Evolutionary conservation across 2,797 vertebrate genomes (phyloP).

Genomic region (Pipistrellus pygmaeus): DNA sequence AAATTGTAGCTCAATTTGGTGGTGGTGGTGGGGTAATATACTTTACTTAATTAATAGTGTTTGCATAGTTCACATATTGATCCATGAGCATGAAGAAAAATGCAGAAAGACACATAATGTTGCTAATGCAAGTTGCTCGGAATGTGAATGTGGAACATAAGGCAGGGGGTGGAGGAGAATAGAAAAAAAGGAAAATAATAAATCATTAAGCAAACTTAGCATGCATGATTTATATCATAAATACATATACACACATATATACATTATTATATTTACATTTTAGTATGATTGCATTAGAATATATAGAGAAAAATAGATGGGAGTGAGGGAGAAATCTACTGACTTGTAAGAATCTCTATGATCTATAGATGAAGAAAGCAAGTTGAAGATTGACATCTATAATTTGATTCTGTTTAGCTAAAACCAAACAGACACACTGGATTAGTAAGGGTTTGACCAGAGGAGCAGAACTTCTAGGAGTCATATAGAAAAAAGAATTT

Average conservation of each 20-base stretch:
- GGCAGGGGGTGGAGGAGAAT: background rate
- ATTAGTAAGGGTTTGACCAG: constrained; percentile 25
- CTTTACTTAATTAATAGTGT: constrained; percentile 22
- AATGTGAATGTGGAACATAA: background rate
- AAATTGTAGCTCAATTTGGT: background rate
- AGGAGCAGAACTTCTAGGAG: constrained; percentile 10
- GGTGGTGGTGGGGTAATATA: background rate
- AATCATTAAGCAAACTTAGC: constrained; percentile 2
- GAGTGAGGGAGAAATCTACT: background rate
- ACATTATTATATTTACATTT: background rate
- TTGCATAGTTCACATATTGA: background rate
- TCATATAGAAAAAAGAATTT: background rate
- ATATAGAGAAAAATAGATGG: background rate
- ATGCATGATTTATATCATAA: background rate
- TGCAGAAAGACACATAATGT: background rate
- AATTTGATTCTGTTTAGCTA: constrained; percentile 21
- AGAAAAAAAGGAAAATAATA: constrained; percentile 35
- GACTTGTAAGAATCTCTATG: background rate
- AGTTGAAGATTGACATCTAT: background rate
- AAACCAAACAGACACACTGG: background rate
- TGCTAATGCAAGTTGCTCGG: background rate
- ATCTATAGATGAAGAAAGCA: constrained; percentile 47
- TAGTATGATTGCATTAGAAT: background rate
- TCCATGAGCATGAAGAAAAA: constrained; percentile 29
- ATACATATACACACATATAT: background rate